These are phyloP conservation scores for Lacerta bilineata DNA, from an alignment of 2,797 vertebrate genomes.

Conservation along the genomic window DNA sequence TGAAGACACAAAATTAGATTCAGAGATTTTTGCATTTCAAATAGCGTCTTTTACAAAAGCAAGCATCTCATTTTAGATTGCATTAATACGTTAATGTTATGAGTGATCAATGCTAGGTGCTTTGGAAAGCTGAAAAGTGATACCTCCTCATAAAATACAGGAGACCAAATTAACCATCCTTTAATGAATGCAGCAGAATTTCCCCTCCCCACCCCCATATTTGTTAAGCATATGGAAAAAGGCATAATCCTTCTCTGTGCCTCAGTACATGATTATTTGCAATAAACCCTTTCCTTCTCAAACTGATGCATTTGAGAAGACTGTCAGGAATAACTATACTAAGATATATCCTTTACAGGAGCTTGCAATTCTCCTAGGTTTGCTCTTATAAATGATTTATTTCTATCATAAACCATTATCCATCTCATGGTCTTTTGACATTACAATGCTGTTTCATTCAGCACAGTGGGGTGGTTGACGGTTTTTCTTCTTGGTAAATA, in stretches of 20 bases:
- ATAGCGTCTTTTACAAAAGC: conserved; percentile 68
- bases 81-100: conserved; percentile 66
- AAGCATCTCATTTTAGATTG: conserved; percentile 65
- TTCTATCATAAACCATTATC: conserved; percentile 79
- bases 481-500: conserved; percentile 63
- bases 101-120: conserved; percentile 68
- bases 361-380: conserved; percentile 76
- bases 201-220: too few species aligned
- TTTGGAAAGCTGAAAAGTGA: conserved; percentile 63
- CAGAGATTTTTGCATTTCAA: conserved; percentile 59
- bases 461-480: conserved; percentile 48
- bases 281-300: conserved; percentile 75
- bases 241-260: conserved; percentile 49
- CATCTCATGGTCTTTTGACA: conserved; percentile 73
- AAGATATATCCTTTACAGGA: conserved; percentile 77
- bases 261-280: conserved; percentile 71
- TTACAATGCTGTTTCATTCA: conserved; percentile 69
- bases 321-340: conserved; percentile 73
- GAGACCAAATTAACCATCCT: conserved; percentile 59
- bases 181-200: conserved; percentile 60
- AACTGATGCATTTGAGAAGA: conserved; percentile 71
- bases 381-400: conserved; percentile 81
- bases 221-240: conserved; percentile 44
- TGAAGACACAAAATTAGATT: conserved; percentile 33
- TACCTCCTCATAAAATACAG: conserved; percentile 57